Conservation (phyloP, 2,888 invertebrate species). For the Xestia rhomboidea region DNA sequence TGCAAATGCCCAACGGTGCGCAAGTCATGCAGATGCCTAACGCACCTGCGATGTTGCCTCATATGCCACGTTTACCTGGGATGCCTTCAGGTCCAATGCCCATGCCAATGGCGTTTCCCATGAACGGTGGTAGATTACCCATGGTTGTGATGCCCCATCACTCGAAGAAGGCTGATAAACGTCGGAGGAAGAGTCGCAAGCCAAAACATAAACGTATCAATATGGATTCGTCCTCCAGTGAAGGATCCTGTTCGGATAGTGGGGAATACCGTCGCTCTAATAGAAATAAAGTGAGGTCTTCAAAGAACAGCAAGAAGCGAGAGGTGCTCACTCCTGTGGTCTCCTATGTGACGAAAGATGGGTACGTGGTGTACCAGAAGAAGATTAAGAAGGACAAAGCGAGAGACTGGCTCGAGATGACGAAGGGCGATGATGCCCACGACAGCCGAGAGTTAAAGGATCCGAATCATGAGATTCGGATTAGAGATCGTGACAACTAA, state of each 20-base stretch:
- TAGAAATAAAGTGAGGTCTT: conserved; percentile 45
- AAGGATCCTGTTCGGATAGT: conserved; percentile 65
- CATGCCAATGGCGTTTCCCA: conserved; percentile 64
- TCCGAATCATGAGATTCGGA: conserved; percentile 9
- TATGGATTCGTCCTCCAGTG: conserved; percentile 64
- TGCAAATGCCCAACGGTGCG: conserved; percentile 55
- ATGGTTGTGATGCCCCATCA: conserved; percentile 84
- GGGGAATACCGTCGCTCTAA: conserved; percentile 52
- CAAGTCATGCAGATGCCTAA: conserved; percentile 61
- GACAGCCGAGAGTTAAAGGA: conserved; percentile 53
- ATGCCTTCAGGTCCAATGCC: conserved; percentile 66
- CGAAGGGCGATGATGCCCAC: conserved; percentile 55
- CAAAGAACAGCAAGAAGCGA: conserved; percentile 60
- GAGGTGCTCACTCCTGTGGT: conserved; percentile 85
- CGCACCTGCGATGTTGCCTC: conserved; percentile 62
- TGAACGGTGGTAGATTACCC: conserved; percentile 76
- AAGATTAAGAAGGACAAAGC: conserved; percentile 83
- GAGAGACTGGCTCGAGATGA: conserved; percentile 81
- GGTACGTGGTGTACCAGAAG: conserved; percentile 85
- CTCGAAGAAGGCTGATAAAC: conserved; percentile 71
- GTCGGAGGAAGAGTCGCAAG: conserved; percentile 58
- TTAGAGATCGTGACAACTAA: conserved; percentile 35
- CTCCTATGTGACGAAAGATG: conserved; percentile 85
- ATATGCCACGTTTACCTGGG: conserved; percentile 67
- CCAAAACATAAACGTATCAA: conserved; percentile 62